Conservation (phyloP, 2,113 vertebrate genomes). For the Speoplatyrhinus poulsoni region DNA sequence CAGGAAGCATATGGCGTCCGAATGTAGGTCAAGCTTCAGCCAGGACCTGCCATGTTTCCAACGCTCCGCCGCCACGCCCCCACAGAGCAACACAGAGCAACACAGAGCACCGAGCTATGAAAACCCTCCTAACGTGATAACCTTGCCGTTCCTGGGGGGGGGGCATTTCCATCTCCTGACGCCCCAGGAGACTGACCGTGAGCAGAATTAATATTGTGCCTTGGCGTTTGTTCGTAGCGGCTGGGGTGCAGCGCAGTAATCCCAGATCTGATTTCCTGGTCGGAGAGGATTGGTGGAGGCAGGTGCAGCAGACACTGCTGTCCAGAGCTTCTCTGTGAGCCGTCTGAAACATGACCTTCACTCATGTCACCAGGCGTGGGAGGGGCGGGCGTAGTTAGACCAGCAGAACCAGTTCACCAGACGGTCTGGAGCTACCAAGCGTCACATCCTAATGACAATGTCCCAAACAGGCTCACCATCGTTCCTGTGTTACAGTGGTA, state of each 20-base stretch:
- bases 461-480: no score
- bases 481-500: no score
- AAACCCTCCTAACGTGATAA: neutral
- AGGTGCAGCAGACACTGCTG: slow-evolving; percentile 52
- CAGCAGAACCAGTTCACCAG: neutral
- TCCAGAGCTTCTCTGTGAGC: slow-evolving; percentile 55
- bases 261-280: slow-evolving; percentile 19
- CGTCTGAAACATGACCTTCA: slow-evolving; percentile 79
- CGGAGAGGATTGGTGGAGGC: slow-evolving; percentile 46
- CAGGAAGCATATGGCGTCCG: slow-evolving; percentile 86
- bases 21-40: slow-evolving; percentile 93
- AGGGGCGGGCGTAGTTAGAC: slow-evolving; percentile 27
- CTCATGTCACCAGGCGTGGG: slow-evolving; percentile 63
- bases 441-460: no score
- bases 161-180: neutral
- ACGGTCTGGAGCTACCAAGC: neutral
- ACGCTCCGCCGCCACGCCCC: slow-evolving; percentile 59
- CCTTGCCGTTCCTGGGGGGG: neutral
- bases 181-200: neutral
- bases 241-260: slow-evolving; percentile 22
- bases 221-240: slow-evolving; percentile 3
- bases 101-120: neutral
- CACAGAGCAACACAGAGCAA: neutral
- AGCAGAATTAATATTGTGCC: neutral
- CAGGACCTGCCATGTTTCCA: slow-evolving; percentile 78